Percentiles rank a stretch among this genome's conserved stretches.
phyloP scores from a whole-genome alignment of 2,113 vertebrate genomes.

The Stictonetta naevosa region DNA sequence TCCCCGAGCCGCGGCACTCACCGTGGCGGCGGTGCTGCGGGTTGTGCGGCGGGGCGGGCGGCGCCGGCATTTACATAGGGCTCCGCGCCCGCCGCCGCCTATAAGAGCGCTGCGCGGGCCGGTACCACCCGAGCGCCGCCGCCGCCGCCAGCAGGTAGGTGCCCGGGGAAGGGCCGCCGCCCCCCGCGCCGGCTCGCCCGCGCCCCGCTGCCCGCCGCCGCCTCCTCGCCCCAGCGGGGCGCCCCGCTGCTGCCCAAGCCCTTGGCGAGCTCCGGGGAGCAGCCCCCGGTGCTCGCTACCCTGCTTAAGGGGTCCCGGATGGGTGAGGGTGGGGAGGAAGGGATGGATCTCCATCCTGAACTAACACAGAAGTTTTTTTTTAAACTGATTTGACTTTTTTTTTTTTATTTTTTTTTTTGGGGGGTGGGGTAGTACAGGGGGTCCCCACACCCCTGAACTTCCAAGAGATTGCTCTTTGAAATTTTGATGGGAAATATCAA shows the following conservation, averaged over 20 bases:
- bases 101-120: not conserved
- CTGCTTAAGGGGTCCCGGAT: no score
- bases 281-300: not conserved
- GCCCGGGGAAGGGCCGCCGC: no score
- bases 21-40: not conserved
- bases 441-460: not conserved
- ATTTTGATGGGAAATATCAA: not conserved
- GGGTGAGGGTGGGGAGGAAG: not conserved
- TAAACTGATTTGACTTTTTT: rapidly evolving
- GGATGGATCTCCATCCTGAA: not conserved
- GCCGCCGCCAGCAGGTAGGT: not conserved
- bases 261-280: rapidly evolving
- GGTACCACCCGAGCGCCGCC: not conserved
- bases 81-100: not conserved
- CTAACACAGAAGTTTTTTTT: rapidly evolving
- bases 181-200: not conserved
- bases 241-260: not conserved
- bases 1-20: not conserved
- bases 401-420: no score
- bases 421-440: not conserved
- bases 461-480: not conserved
- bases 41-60: not conserved
- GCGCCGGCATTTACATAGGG: not conserved
- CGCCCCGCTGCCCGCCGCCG: not conserved
- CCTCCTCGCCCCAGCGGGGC: rapidly evolving